Base-by-base conservation (phyloP, 2,113 vertebrate species). In the Lipotes vexillifer region DNA sequence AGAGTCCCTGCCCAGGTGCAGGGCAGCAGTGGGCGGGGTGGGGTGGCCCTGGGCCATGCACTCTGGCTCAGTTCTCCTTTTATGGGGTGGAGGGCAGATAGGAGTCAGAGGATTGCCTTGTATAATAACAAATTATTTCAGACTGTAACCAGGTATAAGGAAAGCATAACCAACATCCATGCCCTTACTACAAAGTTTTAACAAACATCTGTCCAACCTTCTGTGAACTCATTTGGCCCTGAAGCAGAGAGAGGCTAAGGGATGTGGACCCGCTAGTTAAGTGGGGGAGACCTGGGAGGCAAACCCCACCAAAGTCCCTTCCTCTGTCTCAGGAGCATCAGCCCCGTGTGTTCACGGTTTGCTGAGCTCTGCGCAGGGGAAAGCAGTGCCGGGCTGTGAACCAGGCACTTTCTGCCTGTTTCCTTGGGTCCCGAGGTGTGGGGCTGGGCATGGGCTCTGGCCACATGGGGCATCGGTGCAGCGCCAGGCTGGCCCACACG, bases 401-500 rank as follows among this genome's bases (percentile, higher is more conserved):
- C 17, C 36, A 15, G 20, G 20, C 6, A 27, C n/a, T 83, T 78
- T 23, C 55, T n/a, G 38, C 29, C 55, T 66, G 1, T 38, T 69
- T 9, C 59, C n/a, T 82, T 29, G 38, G 61, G n/a, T 25, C 36
- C 63, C 0, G 0, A 6, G 57, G 55, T 33, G 2, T 11, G 63
- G n/a, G 74, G 68, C 41, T 36, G 10, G 2, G 5, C n/a, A 1
- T 36, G n/a, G 44, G 25, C 46, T 80, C 8, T 20, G 33, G 63
- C 44, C 15, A 0, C 20, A 0, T 5, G 23, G 12, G 31, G 25
- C 9, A 3, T 36, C 23, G 7, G 6, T 36, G 41, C 63, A 66
- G 38, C 31, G 41, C 80, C 7, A 5, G 5, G 4, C 17, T 29
- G 31, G 31, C 27, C 11, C 69, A 14, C 31, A n/a, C 36, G 23